phyloP scores from a whole-genome alignment of 1,140 invertebrate species.

The Aplysia californica region DNA sequence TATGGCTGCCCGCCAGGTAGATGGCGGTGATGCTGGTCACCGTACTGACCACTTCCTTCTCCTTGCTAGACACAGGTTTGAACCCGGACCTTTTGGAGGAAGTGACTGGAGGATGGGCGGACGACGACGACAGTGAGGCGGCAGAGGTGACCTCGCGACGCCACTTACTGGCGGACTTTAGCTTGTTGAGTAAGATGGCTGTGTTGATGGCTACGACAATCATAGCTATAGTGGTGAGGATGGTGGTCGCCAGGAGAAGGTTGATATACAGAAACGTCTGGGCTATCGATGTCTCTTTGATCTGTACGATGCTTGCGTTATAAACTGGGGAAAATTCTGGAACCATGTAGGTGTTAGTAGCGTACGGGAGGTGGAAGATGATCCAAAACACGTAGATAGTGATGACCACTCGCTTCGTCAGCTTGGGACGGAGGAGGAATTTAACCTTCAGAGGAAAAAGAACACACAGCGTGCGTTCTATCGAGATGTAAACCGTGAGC shows the following conservation, averaged over 20 bases:
- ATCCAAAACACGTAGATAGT: not conserved
- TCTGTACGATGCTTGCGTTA: not conserved
- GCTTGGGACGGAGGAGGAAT: not conserved
- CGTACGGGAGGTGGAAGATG: not conserved
- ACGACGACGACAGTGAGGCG: not conserved
- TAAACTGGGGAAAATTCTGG: not conserved
- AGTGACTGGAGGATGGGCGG: not conserved
- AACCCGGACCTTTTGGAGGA: not conserved
- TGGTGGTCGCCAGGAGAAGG: not conserved
- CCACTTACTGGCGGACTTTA: not conserved
- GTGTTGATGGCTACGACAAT: not conserved
- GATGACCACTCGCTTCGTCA: not conserved
- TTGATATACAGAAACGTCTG: not conserved
- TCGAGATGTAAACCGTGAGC: not conserved
- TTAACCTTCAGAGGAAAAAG: not conserved
- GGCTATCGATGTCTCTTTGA: not conserved
- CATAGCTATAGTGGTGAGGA: not conserved
- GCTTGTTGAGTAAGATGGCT: not conserved
- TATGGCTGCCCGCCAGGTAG: not conserved
- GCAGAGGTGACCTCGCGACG: too few relatives aligned
- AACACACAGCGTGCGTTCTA: conserved; percentile 6
- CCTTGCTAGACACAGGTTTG: not conserved
- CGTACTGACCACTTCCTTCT: not conserved
- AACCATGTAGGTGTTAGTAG: not conserved
- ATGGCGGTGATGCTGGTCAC: not conserved